Base-by-base conservation (phyloP, 2,888 invertebrate genomes). In the Mellilla xanthometata region DNA sequence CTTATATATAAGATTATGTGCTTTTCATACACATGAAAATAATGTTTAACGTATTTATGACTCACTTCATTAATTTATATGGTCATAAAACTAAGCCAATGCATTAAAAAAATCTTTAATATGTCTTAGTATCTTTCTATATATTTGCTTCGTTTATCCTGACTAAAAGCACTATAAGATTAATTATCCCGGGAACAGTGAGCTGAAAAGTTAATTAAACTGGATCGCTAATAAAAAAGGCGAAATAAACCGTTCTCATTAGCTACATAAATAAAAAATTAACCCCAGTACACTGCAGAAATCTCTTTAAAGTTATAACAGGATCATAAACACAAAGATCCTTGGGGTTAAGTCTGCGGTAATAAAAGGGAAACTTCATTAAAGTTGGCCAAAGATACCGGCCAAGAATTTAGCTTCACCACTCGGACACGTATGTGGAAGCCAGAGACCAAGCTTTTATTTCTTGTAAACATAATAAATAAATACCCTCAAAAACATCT, bases 291-390 rank as follows among this genome's bases (percentile, higher is more conserved):
- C 57, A 60, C 54, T 59, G 65, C 65, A 67, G 72, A 72, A 73
- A 78, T 74, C 72, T 76, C 73, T 75, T 77, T 77, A 80, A 84
- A 82, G 71, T 81, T 81, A 76, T 76, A 82, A 80, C 76, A 77
- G 76, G 76, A 77, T 80, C 79, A 77, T 84, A 84, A 85, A 80
- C 79, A 76, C 74, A 75, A 74, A 76, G 75, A 76, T 79, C 78
- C 76, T 78, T 70, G 68, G 70, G 76, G 78, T 77, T 70, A 71
- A 76, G 68, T 68, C 61, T 53, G 63, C 56, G 58, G 77, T 77
- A 78, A 82, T 84, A 83, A 86, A 85, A 81, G 73, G 61, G 73
- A 83, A 72, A 85, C 82, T 85, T 81, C 79, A 84, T 84, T 83
- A 77, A 84, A 85, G 69, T 85, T 82, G 53, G 72, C 70, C 72